Percentiles rank a stretch among this genome's conserved stretches.
Conservation (phyloP, 92 coral and sea anemone species). For the Epizoanthus stellaris region DNA sequence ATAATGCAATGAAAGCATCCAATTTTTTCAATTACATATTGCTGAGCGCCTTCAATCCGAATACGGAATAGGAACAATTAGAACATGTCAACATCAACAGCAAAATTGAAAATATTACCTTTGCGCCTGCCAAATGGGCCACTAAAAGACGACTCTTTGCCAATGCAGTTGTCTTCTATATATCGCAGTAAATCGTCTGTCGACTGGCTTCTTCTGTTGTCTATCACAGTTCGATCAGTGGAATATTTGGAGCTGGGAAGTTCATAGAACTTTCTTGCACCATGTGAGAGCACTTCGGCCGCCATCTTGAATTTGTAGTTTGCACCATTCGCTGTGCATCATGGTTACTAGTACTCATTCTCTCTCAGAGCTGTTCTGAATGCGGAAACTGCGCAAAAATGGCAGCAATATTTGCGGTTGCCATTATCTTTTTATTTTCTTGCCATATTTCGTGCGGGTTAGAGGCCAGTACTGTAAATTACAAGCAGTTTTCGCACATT, state of each 20-base stretch:
- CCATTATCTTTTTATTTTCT: background rate
- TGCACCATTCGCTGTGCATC: background rate
- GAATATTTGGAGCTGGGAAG: conserved; percentile 65
- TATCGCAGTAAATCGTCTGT: conserved; percentile 62
- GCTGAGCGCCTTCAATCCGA: too few species aligned
- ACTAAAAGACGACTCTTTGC: conserved; percentile 81
- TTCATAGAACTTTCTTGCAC: conserved; percentile 89
- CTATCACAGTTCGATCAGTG: conserved; percentile 18
- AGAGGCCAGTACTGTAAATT: background rate
- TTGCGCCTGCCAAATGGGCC: conserved; percentile 91
- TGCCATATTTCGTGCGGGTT: conserved; percentile 22
- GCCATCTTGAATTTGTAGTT: conserved; percentile 80
- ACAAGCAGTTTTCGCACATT: conserved; percentile 70
- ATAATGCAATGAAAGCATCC: too few species aligned
- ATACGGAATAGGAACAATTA: too few species aligned
- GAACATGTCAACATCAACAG: too few species aligned
- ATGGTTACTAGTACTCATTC: conserved; percentile 23
- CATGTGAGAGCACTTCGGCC: conserved; percentile 58
- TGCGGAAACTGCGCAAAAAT: background rate
- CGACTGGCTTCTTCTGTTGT: conserved; percentile 31
- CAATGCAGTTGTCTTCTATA: conserved; percentile 84
- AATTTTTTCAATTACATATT: too few species aligned
- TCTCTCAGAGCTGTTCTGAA: background rate
- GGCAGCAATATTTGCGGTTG: background rate
- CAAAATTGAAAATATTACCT: conserved; percentile 49